Base-by-base conservation (phyloP, 2,113 vertebrate genomes). In the Otus sunia region DNA sequence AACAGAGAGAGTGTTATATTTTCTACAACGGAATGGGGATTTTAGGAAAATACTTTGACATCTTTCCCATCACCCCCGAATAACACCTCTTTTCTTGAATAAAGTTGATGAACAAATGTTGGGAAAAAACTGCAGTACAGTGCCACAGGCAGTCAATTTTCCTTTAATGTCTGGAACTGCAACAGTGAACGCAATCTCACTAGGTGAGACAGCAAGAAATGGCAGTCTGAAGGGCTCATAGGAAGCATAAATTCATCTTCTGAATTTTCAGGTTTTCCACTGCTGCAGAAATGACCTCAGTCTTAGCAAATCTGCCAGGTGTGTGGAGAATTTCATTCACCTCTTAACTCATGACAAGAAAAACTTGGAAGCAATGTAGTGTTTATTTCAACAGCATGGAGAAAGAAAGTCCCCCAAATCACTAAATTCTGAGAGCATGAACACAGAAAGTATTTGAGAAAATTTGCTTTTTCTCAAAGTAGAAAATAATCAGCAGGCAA, bases 21-120 rank as follows among this genome's bases (percentile, higher is more conserved):
- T 94, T 49, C 64, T 78, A 9, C 11, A 72, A 36, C 0, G 1
- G 49, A 68, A 66, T 5, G 5, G 27, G 47, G 22, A 30, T n/a
- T 71, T 87, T 9, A 32, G 34, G n/a, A 62, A 81, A 78, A 41
- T 17, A 39, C 25, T 56, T 34, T 1, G 19, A 13, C 6, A 10
- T 23, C 3, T 18, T 59, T 17, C 17, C 19, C 5, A 7, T 7
- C 5, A 0, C 5, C 17, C 34, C 13, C 55, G n/a, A 47, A 27
- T 7, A 86, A 49, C 1, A 5, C 34, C 27, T 75, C 43, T 86
- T 68, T 21, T 14, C 64, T 49, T 25, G 5, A 74, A 49, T 32
- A 43, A 52, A 84, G 73, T 4, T 58, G 63, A 68, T n/a, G 41
- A 71, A 21, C 25, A 86, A 90, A 59, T 1, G 2, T 4, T 21